A percentile compares a stretch with the other conserved stretches of the same genome.
Conservation (phyloP, 2,797 vertebrate species). For the Malacoctenus gilli region DNA sequence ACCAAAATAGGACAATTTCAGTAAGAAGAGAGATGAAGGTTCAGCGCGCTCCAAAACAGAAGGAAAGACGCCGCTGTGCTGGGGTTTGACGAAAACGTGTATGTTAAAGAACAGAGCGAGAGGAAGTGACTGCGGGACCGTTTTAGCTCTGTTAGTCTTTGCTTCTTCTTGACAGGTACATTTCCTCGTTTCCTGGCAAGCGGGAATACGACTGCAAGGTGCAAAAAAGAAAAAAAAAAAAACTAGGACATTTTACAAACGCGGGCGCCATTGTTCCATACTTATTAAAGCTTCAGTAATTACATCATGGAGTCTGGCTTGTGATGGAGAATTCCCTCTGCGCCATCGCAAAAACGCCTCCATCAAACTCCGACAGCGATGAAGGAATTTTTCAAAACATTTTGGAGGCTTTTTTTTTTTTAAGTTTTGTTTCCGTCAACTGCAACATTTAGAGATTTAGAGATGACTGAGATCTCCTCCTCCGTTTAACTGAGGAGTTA, state of each 20-base stretch:
- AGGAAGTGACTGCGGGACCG: conserved; percentile 29
- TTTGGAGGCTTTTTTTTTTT: too few species aligned
- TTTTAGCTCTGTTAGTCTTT: conserved; percentile 42
- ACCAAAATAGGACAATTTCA: conserved; percentile 42
- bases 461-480: too few species aligned
- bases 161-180: conserved; percentile 40
- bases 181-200: conserved; percentile 33
- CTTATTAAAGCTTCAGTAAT: conserved; percentile 8
- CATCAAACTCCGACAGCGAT: not conserved
- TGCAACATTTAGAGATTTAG: too few species aligned
- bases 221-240: conserved; percentile 13
- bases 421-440: too few species aligned
- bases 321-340: conserved; percentile 2
- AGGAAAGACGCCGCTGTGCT: not conserved
- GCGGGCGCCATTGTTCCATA: conserved; percentile 10
- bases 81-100: conserved; percentile 33
- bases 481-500: too few species aligned
- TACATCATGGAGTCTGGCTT: conserved; percentile 1
- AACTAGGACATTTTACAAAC: conserved; percentile 14
- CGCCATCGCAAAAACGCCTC: not conserved
- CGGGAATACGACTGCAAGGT: conserved; percentile 20
- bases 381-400: too few species aligned
- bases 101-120: conserved; percentile 11
- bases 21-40: conserved; percentile 30
- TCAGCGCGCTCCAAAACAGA: too few species aligned